Base-by-base conservation (phyloP, 2,888 invertebrate species). In the Perizoma flavofasciatum region DNA sequence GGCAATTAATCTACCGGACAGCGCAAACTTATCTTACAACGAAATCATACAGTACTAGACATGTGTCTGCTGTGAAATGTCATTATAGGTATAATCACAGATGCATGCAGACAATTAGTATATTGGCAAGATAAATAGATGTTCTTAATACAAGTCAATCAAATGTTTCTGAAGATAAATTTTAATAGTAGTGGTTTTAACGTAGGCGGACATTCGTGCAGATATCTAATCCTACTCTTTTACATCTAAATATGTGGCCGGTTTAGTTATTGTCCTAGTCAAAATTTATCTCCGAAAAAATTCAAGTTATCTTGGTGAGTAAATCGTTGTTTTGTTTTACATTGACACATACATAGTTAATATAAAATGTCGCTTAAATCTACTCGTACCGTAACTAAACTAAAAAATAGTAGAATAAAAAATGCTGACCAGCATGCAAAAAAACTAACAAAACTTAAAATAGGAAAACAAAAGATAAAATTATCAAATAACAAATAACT, bases 381-480 rank as follows among this genome's bases (percentile, higher is more conserved):
- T 60, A 58, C 51, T 56, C 72, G 69, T 73, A 72, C 69, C 61
- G 57, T 61, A 59, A 73, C 47, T 65, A 22, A 37, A 41, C 41
- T 10, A n/a, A 52, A 57, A 57, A 58, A 73, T 47, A 45, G 54
- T 37, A 37, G 4, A 37, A 65, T 48, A 63, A 55, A 65, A 74
- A 73, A 71, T 76, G 81, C 78, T 76, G 75, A 79, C 76, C 79
- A 81, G 82, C 88, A 85, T 88, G 87, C 88, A 80, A 79, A 71
- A 70, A 64, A 74, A 61, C 22, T 68, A 76, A 75, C 68, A 70
- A 74, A 67, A 22, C 1, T 22, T 72, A 78, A 70, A 73, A 77
- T 78, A 81, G 78, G 72, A 74, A 76, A 65, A 76, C 75, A 71
- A 70, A 71, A 73, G 67, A 69, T 71, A 70, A 75, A 72, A 74